Base-by-base conservation (phyloP, 1,140 invertebrate genomes). In the Rhopalosiphum maidis region DNA sequence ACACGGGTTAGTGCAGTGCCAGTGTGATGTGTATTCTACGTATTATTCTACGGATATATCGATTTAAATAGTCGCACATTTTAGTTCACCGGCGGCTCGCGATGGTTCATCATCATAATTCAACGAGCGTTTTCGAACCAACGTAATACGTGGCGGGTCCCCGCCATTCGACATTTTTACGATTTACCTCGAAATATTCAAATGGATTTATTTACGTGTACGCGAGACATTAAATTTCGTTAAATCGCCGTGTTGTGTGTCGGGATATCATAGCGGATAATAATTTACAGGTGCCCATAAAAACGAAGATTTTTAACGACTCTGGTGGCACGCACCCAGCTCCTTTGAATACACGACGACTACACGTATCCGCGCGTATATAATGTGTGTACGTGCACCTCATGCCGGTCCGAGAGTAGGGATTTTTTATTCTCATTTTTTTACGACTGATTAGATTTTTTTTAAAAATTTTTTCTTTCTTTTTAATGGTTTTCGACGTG, bases 291-390 rank as follows among this genome's bases (percentile, higher is more conserved):
- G 91, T 92, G 41, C 15, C 91, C 82, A 41, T 86, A 86, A 89
- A 92, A 82, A 82, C 82, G 6, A 82, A 93, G 46, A 93, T 93
- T 93, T 90, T 93, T 93, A 93, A 93, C 91, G 91, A 93, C 91
- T 54, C 25, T 37, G 91, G 91, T 93, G 91, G 91, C 91, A 93
- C 91, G 91, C 82, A 92, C 91, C 91, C 91, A 92, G 77, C 43
- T 92, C 77, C 43, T 91, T 41, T 83, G 55, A 41, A 82, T 85
- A 41, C 60, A 77, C 90, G 55, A 87, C 86, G 25, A 48, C 46
- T 37, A 35, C 87, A n/a, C 87, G 87, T 43, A 51, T 51, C 7
- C 41, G 43, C 41, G 85, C 60, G 60, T 77, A 77, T 77, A n/a
- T 30, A 60, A 60, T 60, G 55, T 60, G 55, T 60, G 55, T 60